Base-by-base conservation (phyloP, 1,140 invertebrate genomes). In the Rhopalosiphum padi region DNA sequence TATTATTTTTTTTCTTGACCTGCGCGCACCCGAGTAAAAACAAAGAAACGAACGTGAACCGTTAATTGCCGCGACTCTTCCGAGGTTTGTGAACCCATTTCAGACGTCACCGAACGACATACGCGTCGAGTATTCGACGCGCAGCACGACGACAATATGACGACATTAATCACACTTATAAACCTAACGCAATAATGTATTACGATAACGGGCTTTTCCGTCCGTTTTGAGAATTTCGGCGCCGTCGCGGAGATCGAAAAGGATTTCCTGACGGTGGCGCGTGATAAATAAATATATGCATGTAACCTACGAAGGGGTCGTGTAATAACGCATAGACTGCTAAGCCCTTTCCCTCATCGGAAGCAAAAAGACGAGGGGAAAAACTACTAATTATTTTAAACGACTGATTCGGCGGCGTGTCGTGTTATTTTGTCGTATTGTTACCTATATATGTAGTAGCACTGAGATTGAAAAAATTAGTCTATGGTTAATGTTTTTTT, bases 371-470 rank as follows among this genome's bases (percentile, higher is more conserved):
- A 90, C 22, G 37, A 25, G 41, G 55, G 89, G 21, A 37, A 90
- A 68, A 90, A 68, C 89, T 55, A 68, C 55, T 90, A 68, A 90
- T 90, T 90, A 68, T 68, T 90, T 68, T 90, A 43, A 90, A 90
- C 89, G 89, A 90, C 37, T 25, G 18, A 90, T 90, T 68, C 18
- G 43, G 37, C 15, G 21, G 7, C 22, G 51, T 41, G 1, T 25
- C n/a, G 51, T n/a, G 11, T 25, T n/a, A n/a, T n/a, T n/a, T n/a
- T n/a, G n/a, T n/a, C n/a, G 51, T 37, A 15, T 23, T 53, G 3
- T 53, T n/a, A 9, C 0, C 48, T 18, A 51, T 18, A 15, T 18
- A 51, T 15, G 48, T 11, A 68, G 30, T 68, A 68, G 0, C 5
- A n/a, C 30, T 18, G 30, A 30, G 55, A 77, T n/a, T n/a, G 5